phyloP scores from a whole-genome alignment of 1,140 invertebrate species.

The Drosophila pruinosa region DNA sequence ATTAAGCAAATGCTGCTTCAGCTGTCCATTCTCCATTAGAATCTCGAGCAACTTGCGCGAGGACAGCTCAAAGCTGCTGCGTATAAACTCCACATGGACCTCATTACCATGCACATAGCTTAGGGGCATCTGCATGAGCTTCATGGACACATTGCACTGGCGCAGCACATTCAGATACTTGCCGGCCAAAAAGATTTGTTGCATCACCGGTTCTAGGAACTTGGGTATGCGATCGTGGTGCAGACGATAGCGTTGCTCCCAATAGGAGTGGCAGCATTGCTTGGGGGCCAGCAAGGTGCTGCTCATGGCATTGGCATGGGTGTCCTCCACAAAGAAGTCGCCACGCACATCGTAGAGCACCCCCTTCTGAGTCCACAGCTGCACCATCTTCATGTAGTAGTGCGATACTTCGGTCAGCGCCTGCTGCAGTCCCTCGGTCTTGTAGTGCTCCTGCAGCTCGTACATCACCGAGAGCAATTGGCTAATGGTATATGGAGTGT shows the following conservation, averaged over 20 bases:
- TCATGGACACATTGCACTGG: slow-evolving; percentile 53
- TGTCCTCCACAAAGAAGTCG: slow-evolving; percentile 64
- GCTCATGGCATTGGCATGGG: slow-evolving; percentile 33
- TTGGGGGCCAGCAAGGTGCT: slow-evolving; percentile 48
- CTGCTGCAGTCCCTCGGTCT: slow-evolving; percentile 1
- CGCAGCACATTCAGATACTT: slow-evolving; percentile 65
- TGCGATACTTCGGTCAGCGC: slow-evolving; percentile 23
- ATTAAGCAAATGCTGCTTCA: slow-evolving; percentile 42
- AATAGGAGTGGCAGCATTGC: slow-evolving; percentile 57
- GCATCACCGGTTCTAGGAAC: slow-evolving; percentile 23
- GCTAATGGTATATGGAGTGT: slow-evolving; percentile 13
- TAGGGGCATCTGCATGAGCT: slow-evolving; percentile 43
- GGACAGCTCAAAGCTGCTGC: slow-evolving; percentile 47
- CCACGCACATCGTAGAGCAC: slow-evolving; percentile 43
- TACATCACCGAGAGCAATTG: slow-evolving; percentile 48
- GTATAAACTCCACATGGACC: slow-evolving; percentile 25
- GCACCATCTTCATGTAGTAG: slow-evolving; percentile 69
- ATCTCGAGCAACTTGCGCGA: slow-evolving; percentile 48
- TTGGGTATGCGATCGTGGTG: slow-evolving; percentile 40
- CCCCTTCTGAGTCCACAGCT: slow-evolving; percentile 64
- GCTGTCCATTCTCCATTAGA: slow-evolving; percentile 24
- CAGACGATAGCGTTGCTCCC: slow-evolving; percentile 39
- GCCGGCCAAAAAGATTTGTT: slow-evolving; percentile 48
- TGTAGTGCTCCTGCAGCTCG: slow-evolving; percentile 21
- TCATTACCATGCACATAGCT: slow-evolving; percentile 17